Percentiles rank a stretch among this genome's conserved stretches.
phyloP scores from a whole-genome alignment of 2,888 invertebrate species.

The Limnephilus lunatus region DNA sequence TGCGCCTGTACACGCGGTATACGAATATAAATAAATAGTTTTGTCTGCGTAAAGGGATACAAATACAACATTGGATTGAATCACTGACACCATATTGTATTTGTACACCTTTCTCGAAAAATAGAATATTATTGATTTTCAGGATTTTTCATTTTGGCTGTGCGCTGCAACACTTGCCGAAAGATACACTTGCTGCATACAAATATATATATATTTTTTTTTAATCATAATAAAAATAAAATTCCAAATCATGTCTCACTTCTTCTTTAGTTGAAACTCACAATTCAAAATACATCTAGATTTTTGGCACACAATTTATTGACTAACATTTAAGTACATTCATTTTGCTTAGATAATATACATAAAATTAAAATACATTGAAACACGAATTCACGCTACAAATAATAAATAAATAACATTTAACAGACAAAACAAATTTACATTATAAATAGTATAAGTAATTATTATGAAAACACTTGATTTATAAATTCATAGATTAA shows the following conservation, averaged over 20 bases:
- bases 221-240: too few relatives aligned
- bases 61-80: too few relatives aligned
- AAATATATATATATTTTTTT: too few relatives aligned
- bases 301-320: slow-evolving; percentile 49
- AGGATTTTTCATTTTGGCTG: too few relatives aligned
- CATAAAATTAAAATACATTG: slow-evolving; percentile 9
- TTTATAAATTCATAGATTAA: background rate
- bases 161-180: too few relatives aligned
- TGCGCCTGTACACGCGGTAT: too few relatives aligned
- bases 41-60: too few relatives aligned
- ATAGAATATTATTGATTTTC: too few relatives aligned
- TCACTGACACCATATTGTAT: too few relatives aligned
- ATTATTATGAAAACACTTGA: background rate
- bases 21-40: too few relatives aligned
- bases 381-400: slow-evolving; percentile 32
- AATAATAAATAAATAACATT: slow-evolving; percentile 41
- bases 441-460: slow-evolving; percentile 18
- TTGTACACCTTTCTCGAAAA: too few relatives aligned
- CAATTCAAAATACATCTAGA: background rate
- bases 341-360: slow-evolving; percentile 32
- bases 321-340: slow-evolving; percentile 51
- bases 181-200: too few relatives aligned
- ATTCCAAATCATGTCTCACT: background rate
- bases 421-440: slow-evolving; percentile 27
- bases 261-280: background rate